These are phyloP conservation scores for Apotomis betuletana DNA, from an alignment of 2,888 invertebrate genomes.

Conservation along the genomic window DNA sequence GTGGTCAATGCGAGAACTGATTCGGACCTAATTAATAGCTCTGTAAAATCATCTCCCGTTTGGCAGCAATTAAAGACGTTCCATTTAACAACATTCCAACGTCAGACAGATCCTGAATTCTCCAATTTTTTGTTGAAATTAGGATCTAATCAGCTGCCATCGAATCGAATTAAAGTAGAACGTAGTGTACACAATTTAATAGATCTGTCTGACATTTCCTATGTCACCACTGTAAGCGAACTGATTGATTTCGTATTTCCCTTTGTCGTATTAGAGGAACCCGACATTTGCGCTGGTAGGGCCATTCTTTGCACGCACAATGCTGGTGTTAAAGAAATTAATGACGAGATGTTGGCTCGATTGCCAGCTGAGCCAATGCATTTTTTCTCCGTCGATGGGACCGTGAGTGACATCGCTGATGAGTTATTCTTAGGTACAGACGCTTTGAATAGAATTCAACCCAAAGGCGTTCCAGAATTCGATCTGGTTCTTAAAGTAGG, in stretches of 20 bases:
- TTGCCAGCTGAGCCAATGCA: background rate
- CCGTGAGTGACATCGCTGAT: conserved; percentile 3
- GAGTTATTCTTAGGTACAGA: conserved; percentile 10
- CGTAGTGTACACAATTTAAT: conserved; percentile 15
- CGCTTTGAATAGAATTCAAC: background rate
- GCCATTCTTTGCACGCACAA: conserved; percentile 16
- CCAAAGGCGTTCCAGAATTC: conserved; percentile 6
- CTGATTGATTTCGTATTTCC: conserved; percentile 18
- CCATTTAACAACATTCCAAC: conserved; percentile 4
- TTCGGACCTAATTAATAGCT: background rate
- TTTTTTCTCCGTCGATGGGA: too few species aligned
- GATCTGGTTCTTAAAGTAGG: conserved; percentile 29
- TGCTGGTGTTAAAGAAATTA: conserved; percentile 5
- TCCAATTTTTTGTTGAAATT: background rate
- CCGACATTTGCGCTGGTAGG: conserved; percentile 11
- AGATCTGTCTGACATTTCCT: background rate
- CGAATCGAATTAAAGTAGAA: background rate
- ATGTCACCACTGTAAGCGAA: background rate
- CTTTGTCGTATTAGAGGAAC: background rate
- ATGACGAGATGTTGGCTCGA: background rate
- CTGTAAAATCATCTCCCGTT: conserved; percentile 7
- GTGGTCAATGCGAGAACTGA: conserved; percentile 15
- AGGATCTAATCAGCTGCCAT: conserved; percentile 7
- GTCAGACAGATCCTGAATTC: conserved; percentile 9
- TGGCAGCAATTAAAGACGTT: conserved; percentile 8